Base-by-base conservation (phyloP, 2,113 vertebrate genomes). In the human region DNA sequence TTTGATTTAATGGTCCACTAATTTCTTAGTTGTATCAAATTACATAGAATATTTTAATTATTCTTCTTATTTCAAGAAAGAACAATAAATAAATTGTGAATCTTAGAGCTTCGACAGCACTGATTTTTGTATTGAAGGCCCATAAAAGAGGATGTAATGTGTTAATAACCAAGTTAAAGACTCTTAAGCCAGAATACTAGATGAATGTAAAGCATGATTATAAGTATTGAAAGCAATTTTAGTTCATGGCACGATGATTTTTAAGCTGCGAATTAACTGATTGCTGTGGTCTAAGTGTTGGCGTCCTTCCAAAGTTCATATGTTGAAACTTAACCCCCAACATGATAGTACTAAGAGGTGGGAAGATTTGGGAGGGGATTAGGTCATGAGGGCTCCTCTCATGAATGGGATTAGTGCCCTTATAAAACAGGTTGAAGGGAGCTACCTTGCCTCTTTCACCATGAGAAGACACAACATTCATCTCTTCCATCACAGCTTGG, bases 1-100 rank as follows among this genome's bases (percentile, higher is more conserved):
- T 79, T 55, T 93, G 17, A 48, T 48, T 68, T 78, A 84, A 90
- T 88, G 50, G 70, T 72, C 25, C 45, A 61, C 50, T 82, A 72
- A 94, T 68, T 96, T 90, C 55, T 96, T n/a, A 55, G 38, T 50
- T 92, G 32, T 76, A 82, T 95, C 76, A 95, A 78, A 78, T 93
- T 45, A 90, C n/a, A 16, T 38, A 88, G 32, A 83, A 22, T 84
- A 90, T 93, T 93, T 93, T 84, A 90, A 93, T 68, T 96, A 90
- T 79, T 70, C 32, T 96, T 9, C 43, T 90, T 16, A 90, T 93
- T 95, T 96, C n/a, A 89, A 85, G 35, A 90, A 79, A 92, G 38
- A 75, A 35, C 8, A 90, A n/a, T 55, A 92, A 94, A 75, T 80
- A 93, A 45, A 79, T 35, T 80, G 32, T 79, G 76, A 92, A 30